Conservation (phyloP, 2,888 invertebrate genomes). For the Danaus chrysippus region DNA sequence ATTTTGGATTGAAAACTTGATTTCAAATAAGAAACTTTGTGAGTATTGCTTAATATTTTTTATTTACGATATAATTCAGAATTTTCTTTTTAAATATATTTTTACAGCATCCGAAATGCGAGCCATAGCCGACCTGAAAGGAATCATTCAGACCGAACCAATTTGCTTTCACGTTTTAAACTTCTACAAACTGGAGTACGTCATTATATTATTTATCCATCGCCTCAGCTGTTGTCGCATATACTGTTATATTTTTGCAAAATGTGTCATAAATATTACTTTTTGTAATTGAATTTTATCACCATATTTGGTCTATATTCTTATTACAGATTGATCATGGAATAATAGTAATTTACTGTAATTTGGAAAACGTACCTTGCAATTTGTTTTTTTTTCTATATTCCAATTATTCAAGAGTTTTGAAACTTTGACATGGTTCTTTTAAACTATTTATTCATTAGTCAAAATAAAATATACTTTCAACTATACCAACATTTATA, state of each 20-base stretch:
- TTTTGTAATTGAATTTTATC: too few species aligned
- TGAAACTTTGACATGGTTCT: too few species aligned
- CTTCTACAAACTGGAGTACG: slow-evolving; percentile 52
- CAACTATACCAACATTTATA: too few species aligned
- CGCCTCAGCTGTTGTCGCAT: slow-evolving; percentile 53
- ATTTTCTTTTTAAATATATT: background rate
- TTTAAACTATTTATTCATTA: too few species aligned
- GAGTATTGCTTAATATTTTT: background rate
- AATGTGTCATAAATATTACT: slow-evolving; percentile 33
- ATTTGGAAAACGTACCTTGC: too few species aligned
- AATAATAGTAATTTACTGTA: too few species aligned
- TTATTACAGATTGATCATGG: too few species aligned
- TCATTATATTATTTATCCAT: slow-evolving; percentile 50
- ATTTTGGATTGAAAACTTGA: background rate
- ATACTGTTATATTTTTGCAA: slow-evolving; percentile 48
- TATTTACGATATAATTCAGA: too few species aligned
- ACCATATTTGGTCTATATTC: too few species aligned
- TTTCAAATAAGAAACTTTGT: background rate
- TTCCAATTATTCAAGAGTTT: too few species aligned
- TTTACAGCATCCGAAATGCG: slow-evolving; percentile 43
- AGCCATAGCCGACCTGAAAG: slow-evolving; percentile 42
- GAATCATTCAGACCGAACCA: slow-evolving; percentile 45
- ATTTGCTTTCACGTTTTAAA: slow-evolving; percentile 53
- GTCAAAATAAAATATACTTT: too few species aligned
- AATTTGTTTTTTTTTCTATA: too few species aligned